phyloP scores from a whole-genome alignment of 2,797 vertebrate species.

The Mycteria americana region DNA sequence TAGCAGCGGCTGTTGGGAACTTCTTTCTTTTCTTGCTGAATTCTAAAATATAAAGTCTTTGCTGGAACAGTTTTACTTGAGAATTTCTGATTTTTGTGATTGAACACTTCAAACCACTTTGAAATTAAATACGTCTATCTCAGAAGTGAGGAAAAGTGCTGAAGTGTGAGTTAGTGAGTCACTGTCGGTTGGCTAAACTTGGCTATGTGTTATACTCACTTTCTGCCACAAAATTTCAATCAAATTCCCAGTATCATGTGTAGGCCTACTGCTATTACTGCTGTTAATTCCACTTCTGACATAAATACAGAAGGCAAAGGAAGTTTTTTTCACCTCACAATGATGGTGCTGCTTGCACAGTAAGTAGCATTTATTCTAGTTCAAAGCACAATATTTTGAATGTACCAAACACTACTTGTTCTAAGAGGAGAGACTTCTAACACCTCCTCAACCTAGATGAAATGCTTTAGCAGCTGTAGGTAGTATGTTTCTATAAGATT shows the following conservation, averaged over 20 bases:
- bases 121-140: not conserved
- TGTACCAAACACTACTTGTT: not conserved
- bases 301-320: not conserved
- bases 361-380: not conserved
- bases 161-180: not conserved
- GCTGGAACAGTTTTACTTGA: not conserved
- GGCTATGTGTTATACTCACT: not conserved
- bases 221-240: not conserved
- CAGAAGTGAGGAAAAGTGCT: not conserved
- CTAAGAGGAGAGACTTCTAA: not conserved
- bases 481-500: not conserved
- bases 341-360: not conserved
- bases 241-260: not conserved
- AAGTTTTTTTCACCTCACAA: not conserved
- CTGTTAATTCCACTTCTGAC: not conserved
- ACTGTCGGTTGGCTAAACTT: not conserved
- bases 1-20: not conserved
- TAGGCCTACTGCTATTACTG: not conserved
- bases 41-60: not conserved
- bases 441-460: not conserved
- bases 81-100: not conserved
- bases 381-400: not conserved
- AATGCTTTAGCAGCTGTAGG: not conserved
- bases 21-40: not conserved
- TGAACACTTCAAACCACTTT: not conserved